These are phyloP conservation scores for Alviniconcha marisindica DNA, from an alignment of 1,140 invertebrate species.

Conservation along the genomic window DNA sequence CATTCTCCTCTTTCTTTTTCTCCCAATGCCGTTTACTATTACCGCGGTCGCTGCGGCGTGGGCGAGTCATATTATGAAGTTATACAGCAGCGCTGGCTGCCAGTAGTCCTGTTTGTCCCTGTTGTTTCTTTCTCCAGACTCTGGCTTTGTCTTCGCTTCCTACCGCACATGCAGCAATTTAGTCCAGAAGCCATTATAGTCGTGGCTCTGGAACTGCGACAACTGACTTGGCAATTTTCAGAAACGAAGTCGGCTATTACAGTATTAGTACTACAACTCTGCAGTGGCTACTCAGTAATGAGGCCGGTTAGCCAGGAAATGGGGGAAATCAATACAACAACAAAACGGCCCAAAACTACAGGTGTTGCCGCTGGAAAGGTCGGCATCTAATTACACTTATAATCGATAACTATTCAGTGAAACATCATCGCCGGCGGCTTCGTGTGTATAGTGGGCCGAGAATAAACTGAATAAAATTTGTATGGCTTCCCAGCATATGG, in stretches of 20 bases:
- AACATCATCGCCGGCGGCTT: no score
- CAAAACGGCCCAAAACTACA: no score
- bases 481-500: background rate
- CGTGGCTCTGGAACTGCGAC: background rate
- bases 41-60: no score
- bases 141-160: background rate
- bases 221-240: background rate
- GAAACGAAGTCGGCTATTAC: background rate
- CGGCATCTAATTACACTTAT: background rate
- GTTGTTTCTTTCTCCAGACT: background rate
- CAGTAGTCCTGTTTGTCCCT: background rate
- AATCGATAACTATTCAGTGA: no score
- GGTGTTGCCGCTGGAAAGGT: background rate
- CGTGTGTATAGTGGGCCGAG: no score
- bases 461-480: background rate
- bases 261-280: no score
- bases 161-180: background rate
- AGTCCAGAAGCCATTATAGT: no score
- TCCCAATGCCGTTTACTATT: background rate
- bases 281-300: background rate
- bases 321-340: background rate
- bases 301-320: background rate
- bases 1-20: slow-evolving; percentile 4
- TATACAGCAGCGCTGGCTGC: no score
- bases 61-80: no score